These are phyloP conservation scores for Hymenopus coronatus DNA, from an alignment of 2,888 invertebrate species.

Conservation along the genomic window DNA sequence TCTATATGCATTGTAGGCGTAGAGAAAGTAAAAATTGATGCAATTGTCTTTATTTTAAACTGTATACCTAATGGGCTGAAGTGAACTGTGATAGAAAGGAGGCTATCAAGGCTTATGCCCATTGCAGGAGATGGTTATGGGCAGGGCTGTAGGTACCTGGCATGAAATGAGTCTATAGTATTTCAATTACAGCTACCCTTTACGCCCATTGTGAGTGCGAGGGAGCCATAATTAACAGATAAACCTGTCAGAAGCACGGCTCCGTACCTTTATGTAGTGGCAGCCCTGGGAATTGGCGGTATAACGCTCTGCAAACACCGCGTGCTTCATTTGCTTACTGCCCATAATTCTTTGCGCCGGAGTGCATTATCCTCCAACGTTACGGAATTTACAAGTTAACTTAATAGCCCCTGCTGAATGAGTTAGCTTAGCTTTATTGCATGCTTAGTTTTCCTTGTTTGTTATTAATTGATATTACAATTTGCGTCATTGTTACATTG, in stretches of 20 bases:
- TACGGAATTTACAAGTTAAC: background rate
- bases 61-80: background rate
- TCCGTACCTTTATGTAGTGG: background rate
- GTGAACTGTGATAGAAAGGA: background rate
- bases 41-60: background rate
- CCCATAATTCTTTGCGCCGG: background rate
- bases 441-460: background rate
- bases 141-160: background rate
- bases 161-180: background rate
- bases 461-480: too few relatives aligned
- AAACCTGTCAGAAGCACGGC: background rate
- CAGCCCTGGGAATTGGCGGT: background rate
- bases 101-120: background rate
- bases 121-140: background rate
- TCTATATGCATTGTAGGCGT: too few relatives aligned
- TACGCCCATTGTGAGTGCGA: background rate
- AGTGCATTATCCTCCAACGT: background rate
- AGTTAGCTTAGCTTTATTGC: background rate
- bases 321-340: background rate
- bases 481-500: too few relatives aligned
- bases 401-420: background rate
- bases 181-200: background rate
- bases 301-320: background rate
- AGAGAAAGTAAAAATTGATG: too few relatives aligned
- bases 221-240: background rate